Evolutionary conservation across 2,113 vertebrate species (phyloP).

Genomic region (Amazona guildingii): DNA sequence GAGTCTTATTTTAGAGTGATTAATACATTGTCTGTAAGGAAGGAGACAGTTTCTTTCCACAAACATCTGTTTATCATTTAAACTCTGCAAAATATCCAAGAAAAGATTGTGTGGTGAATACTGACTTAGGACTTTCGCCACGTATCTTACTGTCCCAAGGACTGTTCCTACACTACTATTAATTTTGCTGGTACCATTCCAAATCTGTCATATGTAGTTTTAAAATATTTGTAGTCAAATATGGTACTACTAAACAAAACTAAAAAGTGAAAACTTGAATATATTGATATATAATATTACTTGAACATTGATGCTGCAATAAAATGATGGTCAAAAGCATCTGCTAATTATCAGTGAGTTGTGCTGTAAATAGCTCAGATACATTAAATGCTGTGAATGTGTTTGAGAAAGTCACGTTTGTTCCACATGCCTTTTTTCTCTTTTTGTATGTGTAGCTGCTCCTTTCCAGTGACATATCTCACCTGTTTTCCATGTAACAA

Average conservation of each 20-base stretch:
- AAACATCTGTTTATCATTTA: constrained; percentile 70
- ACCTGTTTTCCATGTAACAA: not conserved
- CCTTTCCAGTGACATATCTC: not conserved
- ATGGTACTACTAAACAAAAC: not conserved
- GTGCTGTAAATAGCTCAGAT: not conserved
- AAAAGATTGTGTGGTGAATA: constrained; percentile 15
- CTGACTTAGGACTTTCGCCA: constrained; percentile 19
- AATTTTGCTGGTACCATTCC: constrained; percentile 1
- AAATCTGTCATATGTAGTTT: not conserved
- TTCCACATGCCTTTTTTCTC: not conserved
- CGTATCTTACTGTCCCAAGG: not conserved
- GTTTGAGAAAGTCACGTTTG: not conserved
- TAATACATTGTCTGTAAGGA: constrained; percentile 51
- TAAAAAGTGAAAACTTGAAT: not conserved
- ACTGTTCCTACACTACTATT: not conserved
- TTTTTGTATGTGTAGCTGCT: not conserved
- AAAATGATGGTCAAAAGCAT: not conserved
- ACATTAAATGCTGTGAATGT: not conserved
- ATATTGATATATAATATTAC: not conserved
- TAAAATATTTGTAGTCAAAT: not conserved
- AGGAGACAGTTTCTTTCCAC: constrained; percentile 21
- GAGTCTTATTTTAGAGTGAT: constrained; percentile 57
- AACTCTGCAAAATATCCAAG: constrained; percentile 29
- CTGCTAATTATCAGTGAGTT: not conserved
- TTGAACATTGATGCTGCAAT: not conserved